Conservation (phyloP, 2,888 invertebrate species). For the Myopa tessellatipennis region DNA sequence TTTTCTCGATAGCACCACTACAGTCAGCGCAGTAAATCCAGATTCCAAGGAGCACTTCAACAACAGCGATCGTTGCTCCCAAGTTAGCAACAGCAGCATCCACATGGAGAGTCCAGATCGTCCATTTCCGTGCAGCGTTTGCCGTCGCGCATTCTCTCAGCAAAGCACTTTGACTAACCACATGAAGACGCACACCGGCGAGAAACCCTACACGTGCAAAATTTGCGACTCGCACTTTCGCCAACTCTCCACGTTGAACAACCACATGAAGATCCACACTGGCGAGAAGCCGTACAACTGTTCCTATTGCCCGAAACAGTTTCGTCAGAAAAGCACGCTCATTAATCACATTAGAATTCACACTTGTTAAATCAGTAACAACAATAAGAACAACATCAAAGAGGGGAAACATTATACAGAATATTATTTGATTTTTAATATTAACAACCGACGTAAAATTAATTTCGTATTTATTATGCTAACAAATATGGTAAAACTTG, state of each 20-base stretch:
- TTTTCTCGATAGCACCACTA: conserved; percentile 63
- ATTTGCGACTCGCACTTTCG: conserved; percentile 63
- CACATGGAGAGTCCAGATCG: conserved; percentile 59
- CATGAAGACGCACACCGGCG: conserved; percentile 64
- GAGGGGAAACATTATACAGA: not conserved
- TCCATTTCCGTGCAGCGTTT: conserved; percentile 62
- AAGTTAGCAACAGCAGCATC: conserved; percentile 51
- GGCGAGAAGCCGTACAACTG: conserved; percentile 64
- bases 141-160: conserved; percentile 62
- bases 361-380: conserved; percentile 54
- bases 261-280: conserved; percentile 64
- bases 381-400: not conserved
- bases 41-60: conserved; percentile 54
- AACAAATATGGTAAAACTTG: conserved; percentile 35
- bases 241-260: conserved; percentile 63
- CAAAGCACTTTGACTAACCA: conserved; percentile 63
- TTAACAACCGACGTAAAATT: conserved; percentile 30
- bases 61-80: conserved; percentile 50
- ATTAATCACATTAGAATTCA: conserved; percentile 63
- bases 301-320: conserved; percentile 65
- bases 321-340: conserved; percentile 63
- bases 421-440: conserved; percentile 31
- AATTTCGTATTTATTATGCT: conserved; percentile 40
- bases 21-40: conserved; percentile 58
- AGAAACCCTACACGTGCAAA: conserved; percentile 64